Percentiles rank a stretch among this genome's conserved stretches.
phyloP scores from a whole-genome alignment of 2,888 invertebrate species.

The Xylota sylvarum region DNA sequence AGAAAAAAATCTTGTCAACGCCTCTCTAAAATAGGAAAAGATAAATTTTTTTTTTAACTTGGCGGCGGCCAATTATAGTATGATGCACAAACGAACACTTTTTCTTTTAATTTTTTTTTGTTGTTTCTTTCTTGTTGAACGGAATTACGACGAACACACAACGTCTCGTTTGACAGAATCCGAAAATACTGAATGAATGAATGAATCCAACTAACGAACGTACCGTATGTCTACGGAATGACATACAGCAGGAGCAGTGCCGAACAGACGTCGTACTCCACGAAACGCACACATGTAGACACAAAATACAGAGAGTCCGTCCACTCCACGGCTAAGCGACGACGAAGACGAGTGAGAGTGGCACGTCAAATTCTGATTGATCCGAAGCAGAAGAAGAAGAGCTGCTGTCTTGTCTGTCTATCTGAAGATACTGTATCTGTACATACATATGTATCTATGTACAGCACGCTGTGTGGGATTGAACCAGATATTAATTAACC shows the following conservation, averaged over 20 bases:
- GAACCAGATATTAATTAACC: slow-evolving; percentile 75
- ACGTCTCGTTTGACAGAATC: slow-evolving; percentile 76
- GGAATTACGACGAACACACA: slow-evolving; percentile 66
- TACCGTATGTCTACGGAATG: slow-evolving; percentile 75
- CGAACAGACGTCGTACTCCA: slow-evolving; percentile 54
- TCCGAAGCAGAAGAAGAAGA: slow-evolving; percentile 74
- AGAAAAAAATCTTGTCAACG: slow-evolving; percentile 61
- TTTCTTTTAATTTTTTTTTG: slow-evolving; percentile 45
- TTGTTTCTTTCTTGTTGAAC: slow-evolving; percentile 43
- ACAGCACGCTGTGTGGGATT: slow-evolving; percentile 65
- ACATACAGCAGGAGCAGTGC: slow-evolving; percentile 68
- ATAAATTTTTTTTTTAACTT: slow-evolving; percentile 50
- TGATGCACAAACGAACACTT: slow-evolving; percentile 66
- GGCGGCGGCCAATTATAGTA: slow-evolving; percentile 69
- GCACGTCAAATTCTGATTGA: slow-evolving; percentile 78
- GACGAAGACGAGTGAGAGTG: slow-evolving; percentile 71
- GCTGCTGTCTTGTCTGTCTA: slow-evolving; percentile 68
- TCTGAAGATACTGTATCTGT: slow-evolving; percentile 69
- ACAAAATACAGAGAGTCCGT: slow-evolving; percentile 30
- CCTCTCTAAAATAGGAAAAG: slow-evolving; percentile 37
- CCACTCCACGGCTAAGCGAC: slow-evolving; percentile 3
- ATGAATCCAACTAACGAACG: slow-evolving; percentile 76
- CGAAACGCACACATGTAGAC: slow-evolving; percentile 57
- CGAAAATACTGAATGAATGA: slow-evolving; percentile 77
- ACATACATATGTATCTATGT: slow-evolving; percentile 61